Conservation (phyloP, 2,797 vertebrate genomes). For the Hemibagrus guttatus region DNA sequence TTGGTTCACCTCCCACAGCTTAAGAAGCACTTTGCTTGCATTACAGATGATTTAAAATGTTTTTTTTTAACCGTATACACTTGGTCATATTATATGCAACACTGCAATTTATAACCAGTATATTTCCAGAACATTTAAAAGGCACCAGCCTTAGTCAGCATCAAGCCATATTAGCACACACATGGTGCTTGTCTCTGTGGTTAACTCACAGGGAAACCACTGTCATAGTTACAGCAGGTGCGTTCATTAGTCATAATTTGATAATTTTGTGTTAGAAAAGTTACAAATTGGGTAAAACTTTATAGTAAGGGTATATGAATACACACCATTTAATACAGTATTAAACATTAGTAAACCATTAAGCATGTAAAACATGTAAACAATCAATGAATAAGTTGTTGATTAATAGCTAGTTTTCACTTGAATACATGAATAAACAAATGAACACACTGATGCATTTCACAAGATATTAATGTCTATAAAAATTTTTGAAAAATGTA, state of each 20-base stretch:
- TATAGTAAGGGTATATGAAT: neutral
- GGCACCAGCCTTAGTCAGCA: neutral
- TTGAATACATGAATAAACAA: neutral
- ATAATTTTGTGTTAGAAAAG: neutral
- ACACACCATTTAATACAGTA: neutral
- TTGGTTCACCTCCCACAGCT: neutral
- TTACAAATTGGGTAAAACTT: neutral
- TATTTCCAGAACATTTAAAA: neutral
- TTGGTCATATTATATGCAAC: neutral
- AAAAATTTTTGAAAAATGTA: neutral
- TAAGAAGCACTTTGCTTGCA: neutral
- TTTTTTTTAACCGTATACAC: neutral
- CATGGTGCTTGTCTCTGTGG: neutral
- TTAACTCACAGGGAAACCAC: neutral
- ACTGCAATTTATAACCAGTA: neutral
- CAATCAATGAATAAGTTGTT: neutral
- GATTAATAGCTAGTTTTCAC: neutral
- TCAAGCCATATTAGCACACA: neutral
- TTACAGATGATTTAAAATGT: neutral
- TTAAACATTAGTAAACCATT: neutral
- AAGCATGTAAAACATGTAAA: neutral
- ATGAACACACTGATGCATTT: neutral
- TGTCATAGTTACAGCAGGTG: neutral
- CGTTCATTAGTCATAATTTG: neutral
- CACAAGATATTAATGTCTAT: neutral